These are phyloP conservation scores for Corapipo altera DNA, from an alignment of 2,113 vertebrate species.

Conservation along the genomic window DNA sequence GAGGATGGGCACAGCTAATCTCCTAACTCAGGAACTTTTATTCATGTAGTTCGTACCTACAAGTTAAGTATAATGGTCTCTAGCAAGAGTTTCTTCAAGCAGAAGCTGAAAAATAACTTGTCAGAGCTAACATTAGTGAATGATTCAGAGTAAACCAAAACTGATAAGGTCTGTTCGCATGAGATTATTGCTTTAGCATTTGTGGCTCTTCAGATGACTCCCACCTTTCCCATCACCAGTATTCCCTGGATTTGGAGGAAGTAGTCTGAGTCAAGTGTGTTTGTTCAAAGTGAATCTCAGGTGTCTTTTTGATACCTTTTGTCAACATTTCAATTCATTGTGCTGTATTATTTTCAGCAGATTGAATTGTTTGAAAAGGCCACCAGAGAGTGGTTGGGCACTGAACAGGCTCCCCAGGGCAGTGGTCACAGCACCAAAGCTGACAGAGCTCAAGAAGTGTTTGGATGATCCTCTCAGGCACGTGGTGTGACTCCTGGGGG, in stretches of 20 bases:
- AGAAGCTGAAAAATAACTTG: neutral
- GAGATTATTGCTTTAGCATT: neutral
- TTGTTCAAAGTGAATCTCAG: neutral
- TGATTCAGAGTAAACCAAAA: neutral
- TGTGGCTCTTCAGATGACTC: neutral
- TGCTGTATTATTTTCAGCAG: neutral
- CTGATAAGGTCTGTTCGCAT: neutral
- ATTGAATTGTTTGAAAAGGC: neutral
- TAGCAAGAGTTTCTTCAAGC: neutral
- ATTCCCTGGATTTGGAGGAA: neutral
- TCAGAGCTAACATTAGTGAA: neutral
- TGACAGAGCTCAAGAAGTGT: neutral
- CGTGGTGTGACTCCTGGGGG: neutral
- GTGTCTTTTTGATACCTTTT: neutral
- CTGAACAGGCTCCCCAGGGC: neutral
- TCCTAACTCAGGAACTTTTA: neutral
- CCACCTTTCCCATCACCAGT: neutral
- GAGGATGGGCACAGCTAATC: neutral
- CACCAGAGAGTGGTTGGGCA: neutral
- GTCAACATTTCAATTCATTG: neutral
- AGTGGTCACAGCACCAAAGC: neutral
- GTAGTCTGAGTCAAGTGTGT: neutral
- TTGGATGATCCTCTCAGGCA: neutral
- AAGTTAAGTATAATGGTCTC: neutral
- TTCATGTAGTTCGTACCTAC: neutral